Base-by-base conservation (phyloP, 2,888 invertebrate genomes). In the Orthosia incerta region DNA sequence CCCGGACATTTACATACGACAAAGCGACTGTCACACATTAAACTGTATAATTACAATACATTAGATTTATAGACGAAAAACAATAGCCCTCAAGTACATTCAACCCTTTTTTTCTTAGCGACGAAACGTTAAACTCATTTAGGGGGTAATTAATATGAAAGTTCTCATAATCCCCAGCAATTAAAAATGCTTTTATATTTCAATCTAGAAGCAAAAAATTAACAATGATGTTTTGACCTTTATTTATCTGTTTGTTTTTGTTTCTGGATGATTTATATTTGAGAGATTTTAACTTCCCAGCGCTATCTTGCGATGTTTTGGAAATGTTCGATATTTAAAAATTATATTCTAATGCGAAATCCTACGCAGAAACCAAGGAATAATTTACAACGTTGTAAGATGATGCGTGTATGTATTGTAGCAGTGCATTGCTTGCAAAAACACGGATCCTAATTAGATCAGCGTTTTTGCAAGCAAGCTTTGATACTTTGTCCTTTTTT, bases 51-150 rank as follows among this genome's bases (percentile, higher is more conserved):
- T 96, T 95, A 95, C 92, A 92, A 91, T 91, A 90, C 91, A 93
- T 92, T 93, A 96, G 94, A 96, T 96, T 96, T 96, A 96, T 96
- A 90, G 94, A 89, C 86, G 83, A 94, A 94, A 95, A 95, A 96
- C 96, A 96, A 96, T 92, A 88, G 87, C 79, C 79, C 87, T 91
- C 86, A 87, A 93, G 91, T 87, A 87, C 89, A 71, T 89, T 91
- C 88, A 93, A 94, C 94, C 94, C 94, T 93, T 94, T 94, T 93
- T 93, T 94, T 53, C 60, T 20, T 53, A 62, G 89, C 89, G 91
- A 89, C 91, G 91, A 92, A 90, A 89, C 89, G 90, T 91, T 88
- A 82, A 90, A 93, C 94, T 95, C 95, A 94, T 96, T 95, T 95
- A 94, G 87, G 87, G 92, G 92, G 93, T 95, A 95, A 96, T 96